Evolutionary conservation across 2,113 vertebrate species (phyloP).

Genomic region (Melanotaenia duboulayi): DNA sequence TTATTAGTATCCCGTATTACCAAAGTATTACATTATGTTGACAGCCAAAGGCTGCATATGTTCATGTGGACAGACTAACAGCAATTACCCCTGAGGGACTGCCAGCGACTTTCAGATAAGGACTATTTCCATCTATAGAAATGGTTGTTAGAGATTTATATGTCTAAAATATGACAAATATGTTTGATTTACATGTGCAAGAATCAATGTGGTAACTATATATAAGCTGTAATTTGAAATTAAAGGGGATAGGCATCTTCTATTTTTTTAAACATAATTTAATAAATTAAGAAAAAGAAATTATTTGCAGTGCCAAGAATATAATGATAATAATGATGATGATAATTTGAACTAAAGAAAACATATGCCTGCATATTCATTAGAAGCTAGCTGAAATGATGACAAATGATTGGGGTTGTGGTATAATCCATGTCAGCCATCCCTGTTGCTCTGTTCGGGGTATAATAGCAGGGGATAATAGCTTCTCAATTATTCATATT

Average conservation of each 20-base stretch:
- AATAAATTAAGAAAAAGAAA: too few species aligned
- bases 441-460: slow-evolving; percentile 57
- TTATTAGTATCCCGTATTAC: too few species aligned
- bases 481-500: slow-evolving; percentile 78
- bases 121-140: background rate
- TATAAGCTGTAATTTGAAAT: too few species aligned
- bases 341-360: slow-evolving; percentile 43
- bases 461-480: slow-evolving; percentile 73
- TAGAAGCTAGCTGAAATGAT: slow-evolving; percentile 52
- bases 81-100: background rate
- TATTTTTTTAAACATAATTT: too few species aligned
- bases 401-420: slow-evolving; percentile 43
- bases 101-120: too few species aligned
- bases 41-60: background rate
- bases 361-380: slow-evolving; percentile 52
- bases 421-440: slow-evolving; percentile 54
- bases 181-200: too few species aligned
- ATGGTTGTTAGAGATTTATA: background rate
- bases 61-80: background rate
- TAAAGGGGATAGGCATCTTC: too few species aligned
- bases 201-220: too few species aligned
- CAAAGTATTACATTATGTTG: background rate
- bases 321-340: background rate
- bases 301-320: background rate
- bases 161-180: too few species aligned